Conservation (phyloP, 1,140 invertebrate genomes). For the Ceratosolen solmsi region DNA sequence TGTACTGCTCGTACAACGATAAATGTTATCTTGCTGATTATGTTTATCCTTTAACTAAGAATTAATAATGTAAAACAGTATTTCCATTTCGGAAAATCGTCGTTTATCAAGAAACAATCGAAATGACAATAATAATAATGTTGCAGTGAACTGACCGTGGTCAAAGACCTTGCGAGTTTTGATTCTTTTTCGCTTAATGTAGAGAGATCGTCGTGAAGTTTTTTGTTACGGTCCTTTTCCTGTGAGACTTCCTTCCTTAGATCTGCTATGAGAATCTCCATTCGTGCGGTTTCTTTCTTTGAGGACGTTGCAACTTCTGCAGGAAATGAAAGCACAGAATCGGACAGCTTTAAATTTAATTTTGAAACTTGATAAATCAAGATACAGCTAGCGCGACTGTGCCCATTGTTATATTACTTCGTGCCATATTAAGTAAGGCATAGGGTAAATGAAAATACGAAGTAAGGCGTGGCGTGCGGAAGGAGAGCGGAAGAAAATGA, state of each 20-base stretch:
- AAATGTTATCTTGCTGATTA: too few species aligned
- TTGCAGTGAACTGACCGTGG: constrained; percentile 58
- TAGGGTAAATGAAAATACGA: too few species aligned
- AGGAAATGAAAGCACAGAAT: not conserved
- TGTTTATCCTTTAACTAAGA: too few species aligned
- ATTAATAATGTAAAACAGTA: too few species aligned
- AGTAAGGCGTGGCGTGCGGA: too few species aligned
- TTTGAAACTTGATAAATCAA: not conserved
- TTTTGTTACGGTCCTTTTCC: constrained; percentile 68
- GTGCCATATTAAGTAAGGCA: too few species aligned
- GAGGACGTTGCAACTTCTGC: constrained; percentile 58
- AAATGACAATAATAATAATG: not conserved
- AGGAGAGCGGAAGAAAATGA: not conserved
- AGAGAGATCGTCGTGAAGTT: constrained; percentile 69
- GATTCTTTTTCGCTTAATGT: constrained; percentile 62
- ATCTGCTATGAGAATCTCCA: constrained; percentile 64
- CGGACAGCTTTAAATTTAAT: not conserved
- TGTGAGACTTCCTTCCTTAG: constrained; percentile 67
- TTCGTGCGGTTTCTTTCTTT: constrained; percentile 65
- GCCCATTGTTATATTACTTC: too few species aligned
- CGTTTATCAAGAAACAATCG: too few species aligned
- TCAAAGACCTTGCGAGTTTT: constrained; percentile 65
- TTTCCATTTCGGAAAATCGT: too few species aligned
- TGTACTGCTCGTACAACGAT: too few species aligned
- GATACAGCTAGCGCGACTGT: too few species aligned